Conservation (phyloP, 2,888 invertebrate species). For the Cephus spinipes region DNA sequence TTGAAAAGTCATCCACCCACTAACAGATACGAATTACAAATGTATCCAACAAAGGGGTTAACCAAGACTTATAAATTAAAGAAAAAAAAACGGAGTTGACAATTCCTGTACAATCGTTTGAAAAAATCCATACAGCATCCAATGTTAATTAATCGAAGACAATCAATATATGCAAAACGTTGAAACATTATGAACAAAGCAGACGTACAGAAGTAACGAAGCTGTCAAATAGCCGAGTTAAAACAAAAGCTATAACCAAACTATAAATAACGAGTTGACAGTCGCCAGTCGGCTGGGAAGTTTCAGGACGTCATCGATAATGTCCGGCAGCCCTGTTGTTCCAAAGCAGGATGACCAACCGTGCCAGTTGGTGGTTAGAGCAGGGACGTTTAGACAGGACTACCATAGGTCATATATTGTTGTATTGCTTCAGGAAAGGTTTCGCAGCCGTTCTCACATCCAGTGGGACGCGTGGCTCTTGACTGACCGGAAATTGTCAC, state of each 20-base stretch:
- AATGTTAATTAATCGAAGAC: too few species aligned
- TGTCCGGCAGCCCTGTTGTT: slow-evolving; percentile 27
- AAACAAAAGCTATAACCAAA: background rate
- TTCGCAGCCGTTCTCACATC: slow-evolving; percentile 19
- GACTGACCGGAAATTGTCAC: slow-evolving; percentile 16
- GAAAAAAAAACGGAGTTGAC: too few species aligned
- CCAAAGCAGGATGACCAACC: slow-evolving; percentile 18
- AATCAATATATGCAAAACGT: too few species aligned
- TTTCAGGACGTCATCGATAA: slow-evolving; percentile 38
- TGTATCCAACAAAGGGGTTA: too few species aligned
- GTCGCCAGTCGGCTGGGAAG: slow-evolving; percentile 29
- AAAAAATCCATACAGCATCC: too few species aligned
- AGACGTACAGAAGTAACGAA: too few species aligned
- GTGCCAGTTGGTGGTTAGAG: background rate
- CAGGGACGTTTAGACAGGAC: background rate
- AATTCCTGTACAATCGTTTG: too few species aligned
- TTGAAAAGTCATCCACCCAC: too few species aligned
- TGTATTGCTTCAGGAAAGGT: slow-evolving; percentile 10
- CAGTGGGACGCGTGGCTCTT: slow-evolving; percentile 2
- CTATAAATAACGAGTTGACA: slow-evolving; percentile 21
- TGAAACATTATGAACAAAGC: too few species aligned
- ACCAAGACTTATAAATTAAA: too few species aligned
- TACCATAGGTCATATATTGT: slow-evolving; percentile 13
- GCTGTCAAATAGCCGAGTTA: too few species aligned
- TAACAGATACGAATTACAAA: too few species aligned